Conservation (phyloP, 2,113 vertebrate species). For the Caloenas nicobarica region DNA sequence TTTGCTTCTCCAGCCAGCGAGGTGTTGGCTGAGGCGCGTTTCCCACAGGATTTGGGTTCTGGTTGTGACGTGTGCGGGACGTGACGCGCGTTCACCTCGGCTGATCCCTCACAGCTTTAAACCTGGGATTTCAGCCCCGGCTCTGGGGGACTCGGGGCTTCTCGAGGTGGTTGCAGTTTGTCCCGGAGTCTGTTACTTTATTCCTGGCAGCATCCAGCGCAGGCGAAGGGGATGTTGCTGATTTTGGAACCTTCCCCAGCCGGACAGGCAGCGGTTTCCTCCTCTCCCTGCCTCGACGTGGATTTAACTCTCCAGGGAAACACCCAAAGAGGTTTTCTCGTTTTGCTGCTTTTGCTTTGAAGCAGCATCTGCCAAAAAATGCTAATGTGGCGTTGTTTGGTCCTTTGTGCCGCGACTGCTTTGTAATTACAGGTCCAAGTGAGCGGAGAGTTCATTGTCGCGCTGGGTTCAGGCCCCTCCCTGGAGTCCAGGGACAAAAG, state of each 20-base stretch:
- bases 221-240: not conserved
- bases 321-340: not conserved
- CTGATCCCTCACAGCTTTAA: not conserved
- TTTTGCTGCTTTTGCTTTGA: not conserved
- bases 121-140: not conserved
- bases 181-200: too few relatives aligned
- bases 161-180: accelerated
- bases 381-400: not conserved
- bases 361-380: not conserved
- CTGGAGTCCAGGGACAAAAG: not conserved
- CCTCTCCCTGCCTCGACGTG: not conserved
- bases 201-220: too few relatives aligned
- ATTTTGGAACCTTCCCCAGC: not conserved
- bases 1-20: not conserved
- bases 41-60: not conserved
- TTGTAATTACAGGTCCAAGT: accelerated
- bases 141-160: accelerated
- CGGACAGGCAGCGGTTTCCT: not conserved
- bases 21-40: not conserved
- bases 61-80: not conserved
- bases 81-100: not conserved
- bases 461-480: not conserved
- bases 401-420: not conserved
- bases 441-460: not conserved
- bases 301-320: not conserved